phyloP scores from a whole-genome alignment of 2,113 vertebrate species.

The Cochlearius cochlearius region DNA sequence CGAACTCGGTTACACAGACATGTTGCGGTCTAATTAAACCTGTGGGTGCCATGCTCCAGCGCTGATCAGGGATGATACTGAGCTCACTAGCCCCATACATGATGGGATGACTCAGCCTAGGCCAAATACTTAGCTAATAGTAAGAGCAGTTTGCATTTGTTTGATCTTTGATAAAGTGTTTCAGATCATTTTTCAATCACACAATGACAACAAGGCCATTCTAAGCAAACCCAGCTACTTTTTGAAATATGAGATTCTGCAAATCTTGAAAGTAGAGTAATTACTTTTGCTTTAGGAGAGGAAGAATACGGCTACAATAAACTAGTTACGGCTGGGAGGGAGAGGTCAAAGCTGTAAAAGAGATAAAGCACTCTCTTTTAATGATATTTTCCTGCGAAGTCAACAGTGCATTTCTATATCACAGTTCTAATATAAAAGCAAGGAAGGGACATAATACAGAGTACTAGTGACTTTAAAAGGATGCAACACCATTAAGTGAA shows the following conservation, averaged over 20 bases:
- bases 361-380: not conserved
- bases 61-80: not conserved
- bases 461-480: not conserved
- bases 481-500: not conserved
- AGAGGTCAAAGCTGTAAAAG: not conserved
- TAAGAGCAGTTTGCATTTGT: not conserved
- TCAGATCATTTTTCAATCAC: slow-evolving; percentile 18
- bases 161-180: slow-evolving; percentile 19
- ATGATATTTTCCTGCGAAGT: not conserved
- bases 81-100: not conserved
- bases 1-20: not conserved
- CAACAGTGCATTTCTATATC: not conserved
- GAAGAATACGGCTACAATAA: not conserved
- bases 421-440: not conserved
- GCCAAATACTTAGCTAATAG: not conserved
- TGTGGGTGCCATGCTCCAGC: not conserved
- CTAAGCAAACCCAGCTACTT: not conserved
- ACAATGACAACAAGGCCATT: not conserved
- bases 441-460: not conserved
- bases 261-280: not conserved
- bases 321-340: not conserved
- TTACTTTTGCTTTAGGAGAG: slow-evolving; percentile 1
- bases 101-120: not conserved
- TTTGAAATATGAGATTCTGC: not conserved
- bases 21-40: not conserved